Evolutionary conservation across 2,888 invertebrate genomes (phyloP).

Genomic region (Ennomos quercinarius): DNA sequence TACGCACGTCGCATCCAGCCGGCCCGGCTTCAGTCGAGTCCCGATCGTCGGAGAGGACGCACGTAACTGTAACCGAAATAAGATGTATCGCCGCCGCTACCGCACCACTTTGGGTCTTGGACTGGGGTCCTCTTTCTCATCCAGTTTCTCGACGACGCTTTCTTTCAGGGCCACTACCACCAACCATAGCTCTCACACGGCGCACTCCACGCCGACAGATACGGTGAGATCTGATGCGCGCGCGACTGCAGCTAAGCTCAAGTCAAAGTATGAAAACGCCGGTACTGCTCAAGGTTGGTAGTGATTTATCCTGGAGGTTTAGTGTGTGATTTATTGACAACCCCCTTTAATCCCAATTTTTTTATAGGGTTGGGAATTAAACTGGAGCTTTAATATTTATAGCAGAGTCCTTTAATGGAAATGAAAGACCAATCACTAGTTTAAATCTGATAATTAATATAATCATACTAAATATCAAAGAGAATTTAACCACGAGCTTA

Average conservation of each 20-base stretch:
- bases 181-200: constrained; percentile 45
- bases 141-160: constrained; percentile 70
- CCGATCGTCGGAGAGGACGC: constrained; percentile 58
- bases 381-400: too few species aligned
- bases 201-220: constrained; percentile 47
- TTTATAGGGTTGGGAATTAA: too few species aligned
- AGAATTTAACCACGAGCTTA: too few species aligned
- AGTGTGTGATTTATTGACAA: too few species aligned
- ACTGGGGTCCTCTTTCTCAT: constrained; percentile 76
- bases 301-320: neutral
- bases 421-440: too few species aligned
- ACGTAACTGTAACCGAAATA: constrained; percentile 41
- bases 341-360: too few species aligned
- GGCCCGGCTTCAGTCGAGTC: constrained; percentile 60
- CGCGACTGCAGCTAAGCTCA: constrained; percentile 80
- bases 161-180: constrained; percentile 72
- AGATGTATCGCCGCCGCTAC: constrained; percentile 80
- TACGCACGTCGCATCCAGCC: constrained; percentile 44
- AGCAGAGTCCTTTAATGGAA: too few species aligned
- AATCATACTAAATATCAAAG: too few species aligned
- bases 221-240: constrained; percentile 76
- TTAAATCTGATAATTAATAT: too few species aligned
- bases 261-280: constrained; percentile 79
- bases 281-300: constrained; percentile 81
- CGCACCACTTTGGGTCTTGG: constrained; percentile 79